Evolutionary conservation across 2,888 invertebrate genomes (phyloP).

Genomic region (Diaprepes abbreviatus): DNA sequence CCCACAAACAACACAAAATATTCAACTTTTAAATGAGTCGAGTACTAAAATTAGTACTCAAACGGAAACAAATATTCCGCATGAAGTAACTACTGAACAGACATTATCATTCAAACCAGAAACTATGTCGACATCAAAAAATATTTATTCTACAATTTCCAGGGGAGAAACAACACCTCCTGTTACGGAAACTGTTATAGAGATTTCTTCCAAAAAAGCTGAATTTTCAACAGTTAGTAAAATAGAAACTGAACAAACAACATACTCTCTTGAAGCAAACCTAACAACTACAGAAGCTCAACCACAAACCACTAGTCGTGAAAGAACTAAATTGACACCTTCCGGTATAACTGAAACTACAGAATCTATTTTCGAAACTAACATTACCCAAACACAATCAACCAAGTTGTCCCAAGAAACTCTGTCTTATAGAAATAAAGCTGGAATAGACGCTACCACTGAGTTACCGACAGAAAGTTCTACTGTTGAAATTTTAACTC

Average conservation of each 20-base stretch:
- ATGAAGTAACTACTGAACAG: neutral
- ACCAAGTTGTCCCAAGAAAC: slow-evolving; percentile 7
- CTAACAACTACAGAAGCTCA: neutral
- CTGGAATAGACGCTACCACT: slow-evolving; percentile 22
- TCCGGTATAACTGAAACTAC: neutral
- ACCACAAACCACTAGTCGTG: too few species aligned
- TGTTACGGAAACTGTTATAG: neutral
- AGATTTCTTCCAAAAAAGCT: neutral
- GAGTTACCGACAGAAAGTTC: slow-evolving; percentile 14
- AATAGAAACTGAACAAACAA: neutral
- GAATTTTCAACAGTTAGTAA: neutral
- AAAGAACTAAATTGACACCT: too few species aligned
- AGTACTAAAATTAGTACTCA: neutral
- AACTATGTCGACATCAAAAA: neutral
- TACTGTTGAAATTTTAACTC: slow-evolving; percentile 1
- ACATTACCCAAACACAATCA: neutral
- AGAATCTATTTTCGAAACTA: neutral
- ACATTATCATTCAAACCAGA: neutral
- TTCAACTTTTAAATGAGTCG: neutral
- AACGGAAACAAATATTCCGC: neutral
- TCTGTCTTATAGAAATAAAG: slow-evolving; percentile 27
- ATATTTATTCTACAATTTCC: neutral
- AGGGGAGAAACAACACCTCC: neutral
- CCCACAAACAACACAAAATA: neutral
- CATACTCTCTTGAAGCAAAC: neutral